These are phyloP conservation scores for Paedocypris sp. DNA, from an alignment of 2,113 vertebrate species.

Conservation along the genomic window DNA sequence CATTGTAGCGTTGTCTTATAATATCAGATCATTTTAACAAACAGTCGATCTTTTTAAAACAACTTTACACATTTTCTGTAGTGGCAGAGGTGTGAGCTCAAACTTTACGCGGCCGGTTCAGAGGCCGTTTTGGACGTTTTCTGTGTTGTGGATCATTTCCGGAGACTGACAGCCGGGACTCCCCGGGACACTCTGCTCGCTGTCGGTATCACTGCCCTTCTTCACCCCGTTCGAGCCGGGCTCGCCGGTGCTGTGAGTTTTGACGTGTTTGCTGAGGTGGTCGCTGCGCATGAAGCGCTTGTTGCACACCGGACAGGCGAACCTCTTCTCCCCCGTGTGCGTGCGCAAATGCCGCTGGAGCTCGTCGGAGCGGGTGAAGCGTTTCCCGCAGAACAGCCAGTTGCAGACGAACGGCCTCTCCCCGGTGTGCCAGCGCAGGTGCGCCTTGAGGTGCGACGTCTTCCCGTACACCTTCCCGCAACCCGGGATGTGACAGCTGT, in stretches of 20 bases:
- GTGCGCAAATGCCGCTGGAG: conserved; percentile 85
- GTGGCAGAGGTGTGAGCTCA: too few species aligned
- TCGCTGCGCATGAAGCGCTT: conserved; percentile 91
- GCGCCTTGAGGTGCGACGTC: conserved; percentile 84
- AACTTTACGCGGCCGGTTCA: too few species aligned
- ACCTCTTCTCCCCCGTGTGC: conserved; percentile 90
- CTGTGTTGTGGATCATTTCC: conserved; percentile 59
- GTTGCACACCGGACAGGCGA: conserved; percentile 77
- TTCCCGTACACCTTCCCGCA: conserved; percentile 88
- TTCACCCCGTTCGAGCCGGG: conserved; percentile 54
- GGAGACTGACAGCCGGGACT: conserved; percentile 77
- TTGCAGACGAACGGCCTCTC: conserved; percentile 87
- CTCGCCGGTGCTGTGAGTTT: conserved; percentile 73
- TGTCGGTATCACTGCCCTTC: conserved; percentile 82
- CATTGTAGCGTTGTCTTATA: too few species aligned
- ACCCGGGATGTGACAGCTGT: conserved; percentile 86
- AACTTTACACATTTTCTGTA: too few species aligned
- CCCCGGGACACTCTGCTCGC: conserved; percentile 70
- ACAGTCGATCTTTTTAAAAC: too few species aligned
- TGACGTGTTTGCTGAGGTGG: conserved; percentile 81
- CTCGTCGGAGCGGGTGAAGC: conserved; percentile 86
- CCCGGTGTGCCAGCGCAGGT: conserved; percentile 89
- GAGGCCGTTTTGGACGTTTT: conserved; percentile 35
- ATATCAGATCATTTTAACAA: too few species aligned
- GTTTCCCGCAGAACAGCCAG: conserved; percentile 87